phyloP scores from a whole-genome alignment of 2,888 invertebrate species.

The Caenorhabditis afra region DNA sequence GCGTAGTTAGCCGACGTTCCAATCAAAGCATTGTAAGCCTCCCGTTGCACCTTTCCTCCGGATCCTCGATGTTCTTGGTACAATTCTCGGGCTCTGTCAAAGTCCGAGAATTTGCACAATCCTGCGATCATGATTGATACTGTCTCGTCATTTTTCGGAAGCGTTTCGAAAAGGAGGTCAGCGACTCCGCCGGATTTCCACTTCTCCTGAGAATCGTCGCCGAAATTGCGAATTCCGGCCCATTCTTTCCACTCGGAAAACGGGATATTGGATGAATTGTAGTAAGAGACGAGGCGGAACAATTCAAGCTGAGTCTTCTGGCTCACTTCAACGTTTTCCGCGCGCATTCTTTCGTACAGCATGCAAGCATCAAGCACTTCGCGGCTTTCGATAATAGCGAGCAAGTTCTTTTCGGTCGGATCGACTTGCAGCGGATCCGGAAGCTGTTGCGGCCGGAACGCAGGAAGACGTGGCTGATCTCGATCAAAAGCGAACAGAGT shows the following conservation, averaged over 20 bases:
- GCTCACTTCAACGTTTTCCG: slow-evolving; percentile 66
- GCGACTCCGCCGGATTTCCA: slow-evolving; percentile 69
- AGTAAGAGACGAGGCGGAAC: slow-evolving; percentile 74
- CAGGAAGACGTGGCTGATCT: slow-evolving; percentile 76
- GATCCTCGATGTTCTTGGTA: slow-evolving; percentile 46
- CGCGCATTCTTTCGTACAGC: slow-evolving; percentile 74
- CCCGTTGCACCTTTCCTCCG: slow-evolving; percentile 39
- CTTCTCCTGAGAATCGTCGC: slow-evolving; percentile 29
- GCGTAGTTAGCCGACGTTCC: slow-evolving; percentile 28
- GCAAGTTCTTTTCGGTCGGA: slow-evolving; percentile 70
- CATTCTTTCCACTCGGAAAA: slow-evolving; percentile 73
- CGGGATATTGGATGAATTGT: slow-evolving; percentile 73
- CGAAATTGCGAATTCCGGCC: slow-evolving; percentile 74
- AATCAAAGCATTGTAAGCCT: slow-evolving; percentile 68
- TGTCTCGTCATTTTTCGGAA: slow-evolving; percentile 69
- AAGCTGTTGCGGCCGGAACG: slow-evolving; percentile 74
- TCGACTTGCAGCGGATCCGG: slow-evolving; percentile 71
- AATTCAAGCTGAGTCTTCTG: slow-evolving; percentile 61
- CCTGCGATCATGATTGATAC: slow-evolving; percentile 74
- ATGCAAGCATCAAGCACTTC: slow-evolving; percentile 71
- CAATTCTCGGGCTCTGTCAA: slow-evolving; percentile 60
- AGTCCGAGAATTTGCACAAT: slow-evolving; percentile 67
- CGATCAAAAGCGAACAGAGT: slow-evolving; percentile 79
- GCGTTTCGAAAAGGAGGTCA: slow-evolving; percentile 74
- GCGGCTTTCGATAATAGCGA: slow-evolving; percentile 64